Evolutionary conservation across 2,797 vertebrate species (phyloP), one percentile per base, ranked within the genome.

Genomic region (Fistularia tabacaria): DNA sequence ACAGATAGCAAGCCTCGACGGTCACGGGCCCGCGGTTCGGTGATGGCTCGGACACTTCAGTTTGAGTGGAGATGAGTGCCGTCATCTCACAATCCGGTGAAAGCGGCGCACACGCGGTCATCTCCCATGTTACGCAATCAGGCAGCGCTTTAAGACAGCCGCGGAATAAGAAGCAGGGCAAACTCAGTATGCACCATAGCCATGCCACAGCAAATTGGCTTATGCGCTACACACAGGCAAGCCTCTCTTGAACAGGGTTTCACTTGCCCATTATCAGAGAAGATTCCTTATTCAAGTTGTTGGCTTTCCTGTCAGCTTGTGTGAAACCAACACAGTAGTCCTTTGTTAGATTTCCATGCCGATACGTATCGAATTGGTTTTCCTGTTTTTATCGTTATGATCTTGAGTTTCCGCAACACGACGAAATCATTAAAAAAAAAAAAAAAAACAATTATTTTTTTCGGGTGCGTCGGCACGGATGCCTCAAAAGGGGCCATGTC

Each of bases 151-250:
- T 74, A 71, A 87, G 79, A 83, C 83, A 82, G 83, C 77, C 70
- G 52, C 51, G 47, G 69, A 83, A 71, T 74, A 81, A 70, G 66
- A 85, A 81, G 71, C 82, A 62, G 74, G 74, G 77, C 85, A 80
- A 83, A 84, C 87, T 90, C 88, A 86, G 85, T 88, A 74, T 80
- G 74, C 78, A 61, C 71, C 66, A 62, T 36, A 77, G 74, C 81
- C 64, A 74, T 82, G 85, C 85, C 85, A 85, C 61, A 80, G 84
- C 86, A 82, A 90, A 90, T 87, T 88, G 88, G 86, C 87, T 90
- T 86, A 85, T 84, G 76, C 80, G 69, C 70, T 69, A 66, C 74
- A 79, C 72, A 62, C 77, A 74, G 77, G 53, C 80, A 74, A 78
- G 82, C 77, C 80, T 83, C 79, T 83, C 80, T 71, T 76, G 62